Evolutionary conservation across 2,797 vertebrate genomes (phyloP).

Genomic region (Cryptoblepharus egeriae): DNA sequence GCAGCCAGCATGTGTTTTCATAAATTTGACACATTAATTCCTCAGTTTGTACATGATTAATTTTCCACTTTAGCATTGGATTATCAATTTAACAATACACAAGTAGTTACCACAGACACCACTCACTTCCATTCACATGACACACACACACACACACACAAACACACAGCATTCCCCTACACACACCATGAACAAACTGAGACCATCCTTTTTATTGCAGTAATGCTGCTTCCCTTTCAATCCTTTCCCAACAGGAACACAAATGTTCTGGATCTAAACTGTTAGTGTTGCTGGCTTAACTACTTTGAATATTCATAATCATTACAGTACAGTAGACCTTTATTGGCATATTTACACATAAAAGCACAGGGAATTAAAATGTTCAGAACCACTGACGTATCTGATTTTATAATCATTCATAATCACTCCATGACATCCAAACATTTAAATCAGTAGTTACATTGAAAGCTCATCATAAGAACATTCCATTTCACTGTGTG

Average conservation of each 20-base stretch:
- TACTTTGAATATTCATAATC: neutral
- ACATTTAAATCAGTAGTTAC: neutral
- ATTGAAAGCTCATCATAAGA: too few relatives aligned
- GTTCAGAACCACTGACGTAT: too few relatives aligned
- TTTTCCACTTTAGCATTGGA: slow-evolving; percentile 2
- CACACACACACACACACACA: too few relatives aligned
- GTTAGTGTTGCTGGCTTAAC: neutral
- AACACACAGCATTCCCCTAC: neutral
- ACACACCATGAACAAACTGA: neutral
- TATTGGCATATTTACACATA: too few relatives aligned
- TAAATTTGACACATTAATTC: neutral
- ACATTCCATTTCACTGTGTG: too few relatives aligned
- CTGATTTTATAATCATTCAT: too few relatives aligned
- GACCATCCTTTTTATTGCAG: neutral
- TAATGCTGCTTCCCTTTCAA: neutral
- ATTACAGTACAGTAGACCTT: too few relatives aligned
- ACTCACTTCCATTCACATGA: neutral
- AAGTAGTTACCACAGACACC: neutral
- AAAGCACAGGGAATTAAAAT: too few relatives aligned
- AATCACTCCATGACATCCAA: neutral
- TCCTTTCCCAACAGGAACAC: neutral
- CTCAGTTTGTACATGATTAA: neutral
- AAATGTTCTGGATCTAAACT: too few relatives aligned
- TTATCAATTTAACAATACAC: neutral
- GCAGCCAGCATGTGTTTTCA: slow-evolving; percentile 49